Evolutionary conservation across 2,888 invertebrate species (phyloP), one percentile per base, ranked within the genome.

Genomic region (Linnaemya tessellans): DNA sequence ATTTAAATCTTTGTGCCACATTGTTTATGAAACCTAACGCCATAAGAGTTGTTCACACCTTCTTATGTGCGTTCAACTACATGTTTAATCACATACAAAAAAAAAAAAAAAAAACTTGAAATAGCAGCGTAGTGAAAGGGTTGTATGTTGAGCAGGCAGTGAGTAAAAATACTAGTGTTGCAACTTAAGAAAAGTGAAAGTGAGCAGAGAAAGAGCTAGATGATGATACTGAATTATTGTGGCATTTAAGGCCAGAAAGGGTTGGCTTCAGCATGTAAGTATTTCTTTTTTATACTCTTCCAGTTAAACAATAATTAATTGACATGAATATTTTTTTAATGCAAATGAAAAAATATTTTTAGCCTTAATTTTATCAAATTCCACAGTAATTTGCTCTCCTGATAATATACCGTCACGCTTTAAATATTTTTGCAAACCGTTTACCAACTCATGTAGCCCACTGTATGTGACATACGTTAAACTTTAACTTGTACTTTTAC

Each of bases 21-120:
- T 70, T 74, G 60, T 67, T 56, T 20, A 62, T 81, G 67, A 81
- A 67, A 75, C 41, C 22, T 68, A 62, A 60, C 25, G 43, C 51
- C 71, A 18, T 35, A 73, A 58, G 64, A 11, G 9, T 2, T 22
- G 20, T 64, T 49, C 22, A 46, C 80, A 81, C 64, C 22, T 81
- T 54, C 20, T 80, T n/a, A 15, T 7, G 43, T 79, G 70, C 51
- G 30, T 70, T 71, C 15, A 35, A 35, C 54, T 18, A n/a, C 46
- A 20, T 25, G 20, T 56, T 68, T 11, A 43, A 49, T 58, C 10
- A 43, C 1, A 38, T 20, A n/a, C 62, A 38, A 11, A 38, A 20
- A 11, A 10, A 62, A 41, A n/a, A 38, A 38, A 11, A 38, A 20
- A 11, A 10, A 62, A 41, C 1, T 20, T 62, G 1, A 67, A 49